phyloP scores from a whole-genome alignment of 2,888 invertebrate genomes.

The Chloroclystis v-ata region DNA sequence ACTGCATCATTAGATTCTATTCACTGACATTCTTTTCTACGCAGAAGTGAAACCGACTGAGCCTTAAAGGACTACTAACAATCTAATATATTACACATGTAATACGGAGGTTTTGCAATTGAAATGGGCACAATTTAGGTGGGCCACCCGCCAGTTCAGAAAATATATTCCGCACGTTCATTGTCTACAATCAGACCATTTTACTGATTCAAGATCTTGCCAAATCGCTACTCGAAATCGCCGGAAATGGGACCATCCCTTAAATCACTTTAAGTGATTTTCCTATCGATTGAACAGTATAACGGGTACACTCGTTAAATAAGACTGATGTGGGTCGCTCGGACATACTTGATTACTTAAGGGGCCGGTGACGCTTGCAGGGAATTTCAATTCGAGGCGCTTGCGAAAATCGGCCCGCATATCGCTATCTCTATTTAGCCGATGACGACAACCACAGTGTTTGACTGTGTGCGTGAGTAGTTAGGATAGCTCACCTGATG shows the following conservation, averaged over 20 bases:
- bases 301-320: constrained; percentile 43
- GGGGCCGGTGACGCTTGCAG: too few species aligned
- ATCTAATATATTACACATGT: constrained; percentile 12
- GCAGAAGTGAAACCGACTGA: background rate
- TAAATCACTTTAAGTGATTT: constrained; percentile 47
- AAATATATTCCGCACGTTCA: constrained; percentile 21
- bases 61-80: background rate
- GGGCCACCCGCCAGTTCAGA: constrained; percentile 14
- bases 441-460: too few species aligned
- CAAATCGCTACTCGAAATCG: constrained; percentile 20
- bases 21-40: background rate
- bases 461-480: too few species aligned
- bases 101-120: constrained; percentile 14
- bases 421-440: too few species aligned
- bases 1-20: background rate
- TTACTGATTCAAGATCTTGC: constrained; percentile 21
- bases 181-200: constrained; percentile 23
- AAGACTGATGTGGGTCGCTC: constrained; percentile 47
- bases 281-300: constrained; percentile 48
- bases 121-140: constrained; percentile 17
- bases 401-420: too few species aligned
- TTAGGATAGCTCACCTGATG: too few species aligned
- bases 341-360: constrained; percentile 41
- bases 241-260: constrained; percentile 27
- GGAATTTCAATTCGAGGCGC: too few species aligned